Percentiles rank a stretch among this genome's conserved stretches.
Evolutionary conservation across 2,888 invertebrate species (phyloP).

Genomic region (Drosophila paramelanica): DNA sequence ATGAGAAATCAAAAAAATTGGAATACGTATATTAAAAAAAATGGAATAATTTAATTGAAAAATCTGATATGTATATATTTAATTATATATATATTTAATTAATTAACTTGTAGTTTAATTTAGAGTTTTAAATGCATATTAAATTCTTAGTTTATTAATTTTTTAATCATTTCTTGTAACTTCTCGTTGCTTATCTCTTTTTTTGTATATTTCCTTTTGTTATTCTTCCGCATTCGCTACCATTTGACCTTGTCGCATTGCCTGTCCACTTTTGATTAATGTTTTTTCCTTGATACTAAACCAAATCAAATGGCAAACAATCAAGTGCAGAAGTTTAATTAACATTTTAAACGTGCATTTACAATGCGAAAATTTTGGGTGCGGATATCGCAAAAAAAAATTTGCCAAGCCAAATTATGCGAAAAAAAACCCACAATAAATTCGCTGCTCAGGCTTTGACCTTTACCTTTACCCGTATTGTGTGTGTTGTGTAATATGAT

Average conservation of each 20-base stretch:
- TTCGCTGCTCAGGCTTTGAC: slow-evolving; percentile 10
- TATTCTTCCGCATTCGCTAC: slow-evolving; percentile 1
- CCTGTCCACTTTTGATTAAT: slow-evolving; percentile 43
- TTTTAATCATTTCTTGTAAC: not conserved
- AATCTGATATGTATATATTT: too few relatives aligned
- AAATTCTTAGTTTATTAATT: too few relatives aligned
- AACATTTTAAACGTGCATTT: slow-evolving; percentile 46
- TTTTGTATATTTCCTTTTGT: not conserved
- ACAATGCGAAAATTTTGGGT: slow-evolving; percentile 20
- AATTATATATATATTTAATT: too few relatives aligned
- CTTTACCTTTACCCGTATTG: slow-evolving; percentile 33
- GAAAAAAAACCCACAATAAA: slow-evolving; percentile 6
- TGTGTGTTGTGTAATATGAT: slow-evolving; percentile 52
- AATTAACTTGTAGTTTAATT: too few relatives aligned
- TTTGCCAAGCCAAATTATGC: slow-evolving; percentile 14
- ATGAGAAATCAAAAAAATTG: too few relatives aligned
- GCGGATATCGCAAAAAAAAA: slow-evolving; percentile 1
- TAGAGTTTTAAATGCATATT: too few relatives aligned
- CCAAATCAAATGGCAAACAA: slow-evolving; percentile 42
- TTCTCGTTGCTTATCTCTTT: not conserved
- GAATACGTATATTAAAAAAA: not conserved
- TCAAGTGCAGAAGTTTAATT: slow-evolving; percentile 50
- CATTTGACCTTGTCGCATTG: slow-evolving; percentile 7
- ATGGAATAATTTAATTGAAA: too few relatives aligned
- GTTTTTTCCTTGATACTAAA: slow-evolving; percentile 21